Conservation (phyloP, 2,113 vertebrate genomes). For the Triplophysa tibetana region DNA sequence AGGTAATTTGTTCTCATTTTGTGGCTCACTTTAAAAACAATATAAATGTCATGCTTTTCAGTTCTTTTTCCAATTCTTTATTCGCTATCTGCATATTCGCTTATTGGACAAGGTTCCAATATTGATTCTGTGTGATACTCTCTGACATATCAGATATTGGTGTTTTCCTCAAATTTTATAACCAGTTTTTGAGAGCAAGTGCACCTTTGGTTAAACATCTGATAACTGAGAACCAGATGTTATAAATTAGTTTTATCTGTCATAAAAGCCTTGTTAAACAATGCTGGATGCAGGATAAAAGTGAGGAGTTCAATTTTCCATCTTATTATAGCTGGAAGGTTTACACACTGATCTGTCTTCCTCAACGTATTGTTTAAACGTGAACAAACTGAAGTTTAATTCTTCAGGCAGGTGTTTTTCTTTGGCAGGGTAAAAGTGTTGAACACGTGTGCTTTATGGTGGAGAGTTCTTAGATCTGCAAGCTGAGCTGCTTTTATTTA, state of each 20-base stretch:
- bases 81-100: background rate
- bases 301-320: slow-evolving; percentile 15
- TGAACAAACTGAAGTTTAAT: background rate
- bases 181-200: slow-evolving; percentile 9
- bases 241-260: slow-evolving; percentile 31
- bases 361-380: slow-evolving; percentile 1
- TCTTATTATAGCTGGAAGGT: slow-evolving; percentile 25
- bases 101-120: background rate
- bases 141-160: background rate
- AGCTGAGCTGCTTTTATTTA: background rate
- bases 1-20: background rate
- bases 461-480: background rate
- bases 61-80: background rate
- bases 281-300: slow-evolving; percentile 27
- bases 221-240: slow-evolving; percentile 34
- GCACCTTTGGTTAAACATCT: background rate
- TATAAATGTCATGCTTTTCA: background rate
- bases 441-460: slow-evolving; percentile 25
- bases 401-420: slow-evolving; percentile 17
- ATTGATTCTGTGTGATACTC: background rate
- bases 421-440: slow-evolving; percentile 8
- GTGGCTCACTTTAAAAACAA: slow-evolving; percentile 11
- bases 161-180: slow-evolving; percentile 17
- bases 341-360: slow-evolving; percentile 18
- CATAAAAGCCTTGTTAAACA: slow-evolving; percentile 19